A percentile compares a stretch with the other conserved stretches of the same genome.
phyloP scores from a whole-genome alignment of 1,140 invertebrate genomes.

The Anagrus nilaparvatae region DNA sequence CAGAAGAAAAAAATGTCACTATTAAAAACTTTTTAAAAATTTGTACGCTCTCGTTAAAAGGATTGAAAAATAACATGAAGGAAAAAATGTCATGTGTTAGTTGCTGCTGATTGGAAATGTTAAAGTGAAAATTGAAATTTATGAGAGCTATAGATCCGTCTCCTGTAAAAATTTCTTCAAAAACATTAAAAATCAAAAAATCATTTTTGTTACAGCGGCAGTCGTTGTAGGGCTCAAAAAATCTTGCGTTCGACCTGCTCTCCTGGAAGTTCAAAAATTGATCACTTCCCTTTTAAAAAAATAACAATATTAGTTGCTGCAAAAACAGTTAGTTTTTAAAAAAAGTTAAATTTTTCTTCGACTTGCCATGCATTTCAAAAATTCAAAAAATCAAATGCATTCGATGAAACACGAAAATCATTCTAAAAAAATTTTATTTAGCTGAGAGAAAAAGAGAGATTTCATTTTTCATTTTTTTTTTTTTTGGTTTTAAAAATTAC shows the following conservation, averaged over 20 bases:
- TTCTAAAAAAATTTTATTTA: no score
- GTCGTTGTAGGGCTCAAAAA: constrained; percentile 45
- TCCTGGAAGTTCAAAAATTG: constrained; percentile 45
- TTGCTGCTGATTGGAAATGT: no score
- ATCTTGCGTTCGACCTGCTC: constrained; percentile 44
- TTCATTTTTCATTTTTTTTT: no score
- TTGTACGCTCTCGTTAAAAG: constrained; percentile 31
- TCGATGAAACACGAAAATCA: no score
- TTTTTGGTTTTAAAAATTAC: no score
- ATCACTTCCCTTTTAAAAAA: constrained; percentile 46
- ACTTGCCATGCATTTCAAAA: no score
- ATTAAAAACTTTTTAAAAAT: constrained; percentile 29
- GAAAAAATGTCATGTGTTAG: no score
- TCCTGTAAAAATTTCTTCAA: not conserved
- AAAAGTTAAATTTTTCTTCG: no score
- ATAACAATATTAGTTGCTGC: constrained; percentile 38
- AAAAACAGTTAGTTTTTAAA: no score
- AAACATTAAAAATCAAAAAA: not conserved
- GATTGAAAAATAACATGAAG: constrained; percentile 16
- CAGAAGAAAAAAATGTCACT: constrained; percentile 60
- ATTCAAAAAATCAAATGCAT: no score
- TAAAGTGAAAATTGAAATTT: constrained; percentile 2
- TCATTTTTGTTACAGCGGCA: constrained; percentile 20
- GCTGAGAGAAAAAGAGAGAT: no score
- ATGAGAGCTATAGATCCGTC: no score